A percentile compares a stretch with the other conserved stretches of the same genome.
Conservation (phyloP, 2,113 vertebrate species). For the Passer montanus region DNA sequence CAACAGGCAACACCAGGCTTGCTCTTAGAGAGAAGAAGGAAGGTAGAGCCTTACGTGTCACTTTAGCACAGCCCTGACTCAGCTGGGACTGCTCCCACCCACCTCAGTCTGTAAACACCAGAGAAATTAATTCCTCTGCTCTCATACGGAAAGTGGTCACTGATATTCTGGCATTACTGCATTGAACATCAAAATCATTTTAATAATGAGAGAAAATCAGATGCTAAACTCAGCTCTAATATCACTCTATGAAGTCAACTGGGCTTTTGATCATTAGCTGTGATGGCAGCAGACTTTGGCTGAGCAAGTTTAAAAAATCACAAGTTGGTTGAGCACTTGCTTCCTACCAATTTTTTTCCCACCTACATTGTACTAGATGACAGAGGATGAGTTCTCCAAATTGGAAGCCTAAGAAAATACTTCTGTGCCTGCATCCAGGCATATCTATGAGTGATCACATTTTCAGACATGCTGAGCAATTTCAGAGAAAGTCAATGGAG, state of each 20-base stretch:
- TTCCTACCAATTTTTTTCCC: neutral
- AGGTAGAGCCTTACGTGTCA: neutral
- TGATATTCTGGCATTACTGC: neutral
- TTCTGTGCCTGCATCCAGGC: neutral
- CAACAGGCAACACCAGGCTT: accelerated
- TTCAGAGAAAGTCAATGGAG: neutral
- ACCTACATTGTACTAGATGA: neutral
- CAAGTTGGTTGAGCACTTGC: neutral
- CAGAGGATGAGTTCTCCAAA: neutral
- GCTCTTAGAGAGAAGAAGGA: neutral
- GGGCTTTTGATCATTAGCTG: neutral
- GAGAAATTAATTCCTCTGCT: neutral
- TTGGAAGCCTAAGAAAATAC: neutral
- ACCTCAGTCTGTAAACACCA: neutral
- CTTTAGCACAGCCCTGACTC: neutral
- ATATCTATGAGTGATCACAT: neutral
- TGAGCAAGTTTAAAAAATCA: neutral
- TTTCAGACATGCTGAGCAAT: neutral
- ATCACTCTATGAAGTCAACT: accelerated
- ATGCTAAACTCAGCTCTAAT: neutral
- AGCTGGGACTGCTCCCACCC: neutral
- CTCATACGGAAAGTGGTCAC: neutral
- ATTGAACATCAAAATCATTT: neutral
- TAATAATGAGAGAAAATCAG: neutral
- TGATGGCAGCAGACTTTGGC: neutral